Conservation (phyloP, 2,797 vertebrate species). For the Nyctalus aviator region DNA sequence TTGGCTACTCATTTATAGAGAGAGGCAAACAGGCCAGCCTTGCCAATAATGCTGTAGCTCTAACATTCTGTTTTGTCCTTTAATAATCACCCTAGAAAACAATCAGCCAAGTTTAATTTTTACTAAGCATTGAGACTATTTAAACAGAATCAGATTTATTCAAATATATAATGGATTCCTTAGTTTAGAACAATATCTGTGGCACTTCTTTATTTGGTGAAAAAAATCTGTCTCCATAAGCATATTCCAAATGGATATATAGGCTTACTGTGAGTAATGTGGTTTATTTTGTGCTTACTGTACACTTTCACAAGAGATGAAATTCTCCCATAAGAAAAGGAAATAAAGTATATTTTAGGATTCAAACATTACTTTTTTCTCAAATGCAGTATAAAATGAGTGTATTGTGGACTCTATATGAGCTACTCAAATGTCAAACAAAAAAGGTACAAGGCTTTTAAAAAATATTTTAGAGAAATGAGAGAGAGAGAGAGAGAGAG, state of each 20-base stretch:
- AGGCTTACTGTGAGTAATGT: conserved; percentile 47
- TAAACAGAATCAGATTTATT: conserved; percentile 68
- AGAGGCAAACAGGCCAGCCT: conserved; percentile 3
- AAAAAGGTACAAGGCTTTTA: not conserved
- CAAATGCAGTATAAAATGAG: not conserved
- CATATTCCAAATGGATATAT: conserved; percentile 66
- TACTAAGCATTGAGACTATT: conserved; percentile 29
- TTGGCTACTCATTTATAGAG: conserved; percentile 54
- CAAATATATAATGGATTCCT: conserved; percentile 34
- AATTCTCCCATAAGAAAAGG: conserved; percentile 38
- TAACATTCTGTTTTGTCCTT: conserved; percentile 61
- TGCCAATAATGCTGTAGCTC: not conserved
- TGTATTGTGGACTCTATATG: not conserved
- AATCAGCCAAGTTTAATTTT: conserved; percentile 63
- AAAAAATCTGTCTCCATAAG: conserved; percentile 52
- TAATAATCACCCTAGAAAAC: conserved; percentile 62
- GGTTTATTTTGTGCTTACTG: conserved; percentile 62
- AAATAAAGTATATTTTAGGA: conserved; percentile 22
- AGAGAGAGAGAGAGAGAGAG: no score
- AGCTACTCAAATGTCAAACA: not conserved
- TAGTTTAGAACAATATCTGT: conserved; percentile 62
- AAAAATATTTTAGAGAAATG: no score
- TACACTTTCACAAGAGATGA: conserved; percentile 25
- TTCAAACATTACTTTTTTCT: conserved; percentile 8
- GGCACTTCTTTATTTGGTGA: conserved; percentile 64